Base-by-base conservation (phyloP, 2,888 invertebrate species). In the Ophraella communa region DNA sequence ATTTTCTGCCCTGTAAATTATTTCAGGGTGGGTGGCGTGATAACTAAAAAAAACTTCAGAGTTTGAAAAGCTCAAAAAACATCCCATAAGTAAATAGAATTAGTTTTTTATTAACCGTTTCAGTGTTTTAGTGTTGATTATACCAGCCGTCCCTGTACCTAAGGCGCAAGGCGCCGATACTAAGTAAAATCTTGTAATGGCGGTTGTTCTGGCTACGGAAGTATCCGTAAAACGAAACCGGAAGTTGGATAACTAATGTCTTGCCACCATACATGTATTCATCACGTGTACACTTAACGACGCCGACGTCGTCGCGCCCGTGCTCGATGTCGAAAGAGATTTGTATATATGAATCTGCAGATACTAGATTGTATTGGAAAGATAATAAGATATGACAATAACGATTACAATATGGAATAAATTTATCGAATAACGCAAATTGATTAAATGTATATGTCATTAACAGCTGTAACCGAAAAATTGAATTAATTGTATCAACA, bases 171-270 rank as follows among this genome's bases (percentile, higher is more conserved):
- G 39, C 23, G 39, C 39, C 20, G 23, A 33, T 7, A 8, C 54
- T 21, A 14, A 14, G 10, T 35, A 23, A 52, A 56, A 56, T 56
- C 56, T 56, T 4, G 30, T 45, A 56, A 56, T 56, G 27, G 30
- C 55, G 55, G 44, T 55, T 27, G 27, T 44, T 30, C 35, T 27
- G 44, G 45, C 24, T 24, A 17, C 56, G 45, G 56, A 56, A 56
- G 56, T 56, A 17, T 39, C 23, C 54, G 18, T 55, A 44, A 55
- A 55, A 55, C 17, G 44, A 55, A 42, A 55, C 44, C 55, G 55
- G 55, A 55, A 27, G 55, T 27, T 23, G 55, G 55, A 27, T 42
- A 55, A 55, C 55, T 55, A 55, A 55, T 55, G 27, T 44, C 21
- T 44, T 55, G 44, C 24, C 55, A 55, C 44, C 55, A 27, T 33